Conservation (phyloP, 2,113 vertebrate genomes). For the Mastomys coucha region DNA sequence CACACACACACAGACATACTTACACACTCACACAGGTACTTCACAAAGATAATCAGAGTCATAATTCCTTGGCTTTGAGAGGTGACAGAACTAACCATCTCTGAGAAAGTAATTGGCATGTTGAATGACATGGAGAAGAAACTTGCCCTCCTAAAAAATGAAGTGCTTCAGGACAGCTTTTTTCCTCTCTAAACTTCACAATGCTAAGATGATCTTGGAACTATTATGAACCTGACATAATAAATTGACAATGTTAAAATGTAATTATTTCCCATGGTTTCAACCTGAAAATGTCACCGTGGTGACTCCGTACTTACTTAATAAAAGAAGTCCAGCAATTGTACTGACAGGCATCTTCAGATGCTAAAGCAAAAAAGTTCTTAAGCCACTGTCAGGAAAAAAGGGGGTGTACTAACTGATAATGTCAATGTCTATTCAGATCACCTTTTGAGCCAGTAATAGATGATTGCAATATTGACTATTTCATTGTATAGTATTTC, state of each 20-base stretch:
- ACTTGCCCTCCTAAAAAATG: background rate
- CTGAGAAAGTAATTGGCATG: constrained; percentile 19
- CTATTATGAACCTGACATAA: constrained; percentile 65
- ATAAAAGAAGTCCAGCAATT: constrained; percentile 28
- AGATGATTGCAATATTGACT: background rate
- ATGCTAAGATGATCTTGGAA: constrained; percentile 53
- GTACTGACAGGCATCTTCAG: constrained; percentile 28
- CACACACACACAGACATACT: background rate
- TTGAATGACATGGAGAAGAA: background rate
- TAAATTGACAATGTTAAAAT: constrained; percentile 69
- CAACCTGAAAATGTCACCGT: constrained; percentile 69
- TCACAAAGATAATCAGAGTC: background rate
- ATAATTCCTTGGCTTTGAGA: background rate
- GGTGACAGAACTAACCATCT: background rate
- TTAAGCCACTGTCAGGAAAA: constrained; percentile 4
- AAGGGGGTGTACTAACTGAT: background rate
- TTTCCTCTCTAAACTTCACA: constrained; percentile 60
- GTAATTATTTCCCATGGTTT: constrained; percentile 70
- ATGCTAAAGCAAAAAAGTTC: constrained; percentile 10
- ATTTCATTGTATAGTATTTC: background rate
- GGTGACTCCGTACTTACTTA: constrained; percentile 31
- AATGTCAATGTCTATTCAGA: constrained; percentile 48
- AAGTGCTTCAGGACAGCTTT: background rate
- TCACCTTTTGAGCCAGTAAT: background rate
- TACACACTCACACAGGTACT: background rate